These are phyloP conservation scores for Oxyura jamaicensis DNA, from an alignment of 2,113 vertebrate species.

Conservation along the genomic window DNA sequence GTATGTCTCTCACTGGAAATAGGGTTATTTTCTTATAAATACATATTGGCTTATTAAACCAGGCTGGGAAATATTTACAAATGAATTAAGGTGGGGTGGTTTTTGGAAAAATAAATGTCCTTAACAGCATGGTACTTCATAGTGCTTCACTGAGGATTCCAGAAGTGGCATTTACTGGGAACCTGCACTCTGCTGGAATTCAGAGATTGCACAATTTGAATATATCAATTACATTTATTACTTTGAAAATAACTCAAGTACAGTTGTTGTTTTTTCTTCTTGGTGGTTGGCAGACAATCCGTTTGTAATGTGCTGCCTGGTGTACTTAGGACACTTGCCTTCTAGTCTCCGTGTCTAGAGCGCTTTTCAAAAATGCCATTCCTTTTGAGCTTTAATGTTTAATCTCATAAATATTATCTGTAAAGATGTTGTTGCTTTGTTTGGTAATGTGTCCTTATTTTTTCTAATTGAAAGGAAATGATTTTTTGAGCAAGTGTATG, in stretches of 20 bases:
- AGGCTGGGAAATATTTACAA: constrained; percentile 1
- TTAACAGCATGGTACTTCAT: neutral
- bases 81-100: neutral
- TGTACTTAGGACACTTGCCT: neutral
- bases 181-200: neutral
- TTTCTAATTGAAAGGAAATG: neutral
- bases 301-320: neutral
- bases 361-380: neutral
- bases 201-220: neutral
- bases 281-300: neutral
- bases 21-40: neutral
- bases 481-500: neutral
- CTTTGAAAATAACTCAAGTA: neutral
- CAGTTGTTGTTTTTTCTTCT: neutral
- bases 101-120: constrained; percentile 10
- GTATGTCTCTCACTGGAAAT: neutral
- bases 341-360: neutral
- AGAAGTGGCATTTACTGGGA: neutral
- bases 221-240: neutral
- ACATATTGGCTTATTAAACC: constrained; percentile 1
- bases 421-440: neutral
- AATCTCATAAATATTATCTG: neutral
- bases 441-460: neutral
- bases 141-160: neutral
- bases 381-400: neutral